Conservation (phyloP, 2,113 vertebrate species). For the Felis catus region F.catus_Fca126_mat1.0 CM031423.1:43054501-43055000, state of each 20-base stretch:
- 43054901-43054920: conserved; percentile 44
- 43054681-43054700: neutral
- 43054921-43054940: conserved; percentile 4
- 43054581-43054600: neutral
- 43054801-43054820: neutral
- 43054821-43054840: conserved; percentile 1
- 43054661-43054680: neutral
- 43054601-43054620: neutral
- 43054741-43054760: conserved; percentile 22
- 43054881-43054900: conserved; percentile 12
- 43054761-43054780: neutral
- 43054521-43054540: too few relatives aligned
- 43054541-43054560: too few relatives aligned
- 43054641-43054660: neutral
- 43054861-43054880: conserved; percentile 33
- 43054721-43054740: neutral
- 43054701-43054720: conserved; percentile 35
- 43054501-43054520: too few relatives aligned
- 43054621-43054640: conserved; percentile 10
- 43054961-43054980: conserved; percentile 39
- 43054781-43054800: neutral
- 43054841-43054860: conserved; percentile 47
- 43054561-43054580: neutral
- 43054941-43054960: conserved; percentile 36
- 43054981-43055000: conserved; percentile 42